These are phyloP conservation scores for Onychorhynchus coronatus DNA, from an alignment of 2,113 vertebrate genomes.

Conservation along the genomic window DNA sequence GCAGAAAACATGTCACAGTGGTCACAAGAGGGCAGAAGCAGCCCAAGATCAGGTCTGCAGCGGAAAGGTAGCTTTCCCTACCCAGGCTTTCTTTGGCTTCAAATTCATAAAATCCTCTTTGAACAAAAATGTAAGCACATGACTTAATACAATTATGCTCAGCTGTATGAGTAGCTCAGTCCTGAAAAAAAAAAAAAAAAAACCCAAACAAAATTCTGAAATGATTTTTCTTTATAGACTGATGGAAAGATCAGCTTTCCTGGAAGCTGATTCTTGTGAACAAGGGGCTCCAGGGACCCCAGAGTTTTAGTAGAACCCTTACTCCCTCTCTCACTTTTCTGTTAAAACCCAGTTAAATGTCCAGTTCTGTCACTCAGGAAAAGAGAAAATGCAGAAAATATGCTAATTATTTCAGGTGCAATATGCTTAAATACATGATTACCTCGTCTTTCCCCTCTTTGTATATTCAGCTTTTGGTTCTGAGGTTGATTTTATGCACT, in stretches of 20 bases:
- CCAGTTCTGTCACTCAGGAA: background rate
- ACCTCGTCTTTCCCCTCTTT: background rate
- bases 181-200: background rate
- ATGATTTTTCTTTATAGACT: background rate
- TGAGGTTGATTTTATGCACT: background rate
- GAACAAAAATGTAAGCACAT: background rate
- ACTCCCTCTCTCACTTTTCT: background rate
- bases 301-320: background rate
- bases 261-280: background rate
- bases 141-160: background rate
- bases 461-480: background rate
- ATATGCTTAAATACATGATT: background rate
- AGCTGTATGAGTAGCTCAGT: background rate
- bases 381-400: background rate
- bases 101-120: background rate
- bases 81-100: background rate
- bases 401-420: background rate
- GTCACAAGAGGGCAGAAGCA: conserved; percentile 55
- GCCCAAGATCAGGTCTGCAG: background rate
- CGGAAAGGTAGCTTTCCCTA: background rate
- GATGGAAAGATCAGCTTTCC: background rate
- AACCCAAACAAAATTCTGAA: background rate
- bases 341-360: background rate
- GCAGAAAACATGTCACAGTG: background rate
- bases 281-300: background rate